Conservation (phyloP, 2,797 vertebrate species). For the Sciaenops ocellatus region DNA sequence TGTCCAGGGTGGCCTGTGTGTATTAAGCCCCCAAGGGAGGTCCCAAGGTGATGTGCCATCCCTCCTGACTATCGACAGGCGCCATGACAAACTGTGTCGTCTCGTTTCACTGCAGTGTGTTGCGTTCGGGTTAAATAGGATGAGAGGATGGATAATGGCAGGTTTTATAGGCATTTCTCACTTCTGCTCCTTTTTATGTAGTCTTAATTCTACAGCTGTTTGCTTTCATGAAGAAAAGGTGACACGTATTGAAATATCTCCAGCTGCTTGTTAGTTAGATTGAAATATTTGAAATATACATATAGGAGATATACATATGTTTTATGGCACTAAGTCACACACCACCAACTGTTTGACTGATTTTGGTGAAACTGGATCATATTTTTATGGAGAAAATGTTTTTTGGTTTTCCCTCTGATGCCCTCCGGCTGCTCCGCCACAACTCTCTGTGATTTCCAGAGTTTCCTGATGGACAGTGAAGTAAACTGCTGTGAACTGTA, state of each 20-base stretch:
- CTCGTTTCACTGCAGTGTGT: conserved; percentile 49
- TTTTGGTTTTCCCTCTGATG: too few relatives aligned
- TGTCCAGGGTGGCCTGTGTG: conserved; percentile 69
- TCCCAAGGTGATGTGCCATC: conserved; percentile 75
- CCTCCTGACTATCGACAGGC: conserved; percentile 78
- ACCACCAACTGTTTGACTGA: too few relatives aligned
- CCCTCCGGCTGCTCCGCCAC: too few relatives aligned
- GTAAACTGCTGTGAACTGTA: too few relatives aligned
- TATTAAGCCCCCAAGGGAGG: conserved; percentile 76
- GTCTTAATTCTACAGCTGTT: not conserved
- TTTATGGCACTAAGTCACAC: too few relatives aligned
- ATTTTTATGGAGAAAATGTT: too few relatives aligned
- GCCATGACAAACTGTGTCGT: conserved; percentile 75
- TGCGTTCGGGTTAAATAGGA: conserved; percentile 48
- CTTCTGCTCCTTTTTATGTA: not conserved
- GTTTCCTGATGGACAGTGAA: too few relatives aligned
- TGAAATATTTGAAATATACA: not conserved
- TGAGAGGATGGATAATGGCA: conserved; percentile 12
- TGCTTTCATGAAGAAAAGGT: not conserved
- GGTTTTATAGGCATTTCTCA: conserved; percentile 9
- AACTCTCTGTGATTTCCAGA: too few relatives aligned
- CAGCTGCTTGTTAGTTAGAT: not conserved
- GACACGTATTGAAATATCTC: not conserved
- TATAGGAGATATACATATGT: not conserved
- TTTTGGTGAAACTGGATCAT: too few relatives aligned